A percentile compares a stretch with the other conserved stretches of the same genome.
These are phyloP conservation scores for Pseudochaenichthys georgianus DNA, from an alignment of 2,797 vertebrate genomes.

Conservation along the genomic window DNA sequence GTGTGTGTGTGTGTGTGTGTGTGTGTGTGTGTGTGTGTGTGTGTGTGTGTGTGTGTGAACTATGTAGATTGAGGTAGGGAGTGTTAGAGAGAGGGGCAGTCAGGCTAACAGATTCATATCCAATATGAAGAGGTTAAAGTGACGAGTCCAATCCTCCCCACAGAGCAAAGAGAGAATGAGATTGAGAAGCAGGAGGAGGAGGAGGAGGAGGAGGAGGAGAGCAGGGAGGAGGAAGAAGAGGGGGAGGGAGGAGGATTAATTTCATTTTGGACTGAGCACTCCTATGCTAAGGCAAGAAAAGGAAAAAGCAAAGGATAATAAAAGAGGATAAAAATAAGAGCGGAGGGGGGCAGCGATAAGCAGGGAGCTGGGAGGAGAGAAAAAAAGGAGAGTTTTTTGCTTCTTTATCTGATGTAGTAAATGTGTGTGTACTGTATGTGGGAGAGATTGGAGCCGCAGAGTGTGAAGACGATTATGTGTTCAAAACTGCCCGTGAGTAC, in stretches of 20 bases:
- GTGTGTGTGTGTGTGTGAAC: slow-evolving; percentile 48
- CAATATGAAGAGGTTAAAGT: slow-evolving; percentile 82
- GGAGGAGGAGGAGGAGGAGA: slow-evolving; percentile 1
- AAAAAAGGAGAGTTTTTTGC: slow-evolving; percentile 36
- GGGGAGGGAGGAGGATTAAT: slow-evolving; percentile 73
- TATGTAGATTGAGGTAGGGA: slow-evolving; percentile 60
- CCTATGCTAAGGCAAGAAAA: slow-evolving; percentile 64
- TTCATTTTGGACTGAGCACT: slow-evolving; percentile 80
- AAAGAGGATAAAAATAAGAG: slow-evolving; percentile 67
- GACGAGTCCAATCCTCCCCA: slow-evolving; percentile 76
- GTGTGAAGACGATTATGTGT: slow-evolving; percentile 71
- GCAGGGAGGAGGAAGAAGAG: slow-evolving; percentile 36
- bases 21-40: slow-evolving; percentile 47
- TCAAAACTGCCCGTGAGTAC: slow-evolving; percentile 55
- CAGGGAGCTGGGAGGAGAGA: slow-evolving; percentile 47
- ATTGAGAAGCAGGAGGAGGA: slow-evolving; percentile 63
- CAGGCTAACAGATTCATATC: slow-evolving; percentile 82
- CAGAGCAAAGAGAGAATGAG: slow-evolving; percentile 75
- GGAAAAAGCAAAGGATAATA: slow-evolving; percentile 65
- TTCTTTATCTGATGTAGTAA: slow-evolving; percentile 80
- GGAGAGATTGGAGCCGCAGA: slow-evolving; percentile 63
- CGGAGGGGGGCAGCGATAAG: slow-evolving; percentile 60
- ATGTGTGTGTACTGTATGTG: slow-evolving; percentile 70
- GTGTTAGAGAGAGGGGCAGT: slow-evolving; percentile 67
- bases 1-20: too few relatives aligned